phyloP scores from a whole-genome alignment of 2,888 invertebrate species.

The Carcina quercana region DNA sequence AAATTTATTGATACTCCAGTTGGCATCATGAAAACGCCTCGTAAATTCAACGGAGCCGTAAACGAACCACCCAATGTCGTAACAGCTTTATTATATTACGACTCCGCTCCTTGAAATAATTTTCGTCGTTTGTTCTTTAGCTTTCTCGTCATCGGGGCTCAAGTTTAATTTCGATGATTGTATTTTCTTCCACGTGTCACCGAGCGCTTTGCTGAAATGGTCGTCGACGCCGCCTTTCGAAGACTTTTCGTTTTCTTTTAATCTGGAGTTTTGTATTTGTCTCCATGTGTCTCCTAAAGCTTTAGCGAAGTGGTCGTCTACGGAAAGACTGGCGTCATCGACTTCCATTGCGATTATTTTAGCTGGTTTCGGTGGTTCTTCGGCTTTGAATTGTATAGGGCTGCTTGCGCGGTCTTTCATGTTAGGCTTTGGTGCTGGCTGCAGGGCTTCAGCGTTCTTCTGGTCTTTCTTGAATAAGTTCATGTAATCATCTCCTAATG shows the following conservation, averaged over 20 bases:
- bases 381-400: conserved; percentile 59
- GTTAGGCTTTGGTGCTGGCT: conserved; percentile 50
- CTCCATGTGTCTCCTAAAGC: conserved; percentile 91
- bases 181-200: conserved; percentile 87
- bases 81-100: conserved; percentile 55
- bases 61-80: conserved; percentile 41
- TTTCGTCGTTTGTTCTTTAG: conserved; percentile 57
- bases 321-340: conserved; percentile 77
- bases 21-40: conserved; percentile 50
- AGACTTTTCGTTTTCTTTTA: conserved; percentile 58
- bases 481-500: conserved; percentile 88
- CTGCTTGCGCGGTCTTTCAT: conserved; percentile 67
- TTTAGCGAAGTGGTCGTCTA: conserved; percentile 95
- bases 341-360: conserved; percentile 74
- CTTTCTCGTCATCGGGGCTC: conserved; percentile 38
- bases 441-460: conserved; percentile 34
- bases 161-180: conserved; percentile 71
- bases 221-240: conserved; percentile 81
- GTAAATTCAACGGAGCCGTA: conserved; percentile 52
- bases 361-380: conserved; percentile 47
- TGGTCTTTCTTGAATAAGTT: conserved; percentile 77
- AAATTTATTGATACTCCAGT: conserved; percentile 58
- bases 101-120: conserved; percentile 67
- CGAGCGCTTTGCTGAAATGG: conserved; percentile 93
- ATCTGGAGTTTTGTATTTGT: conserved; percentile 78